A percentile compares a stretch with the other conserved stretches of the same genome.
These are phyloP conservation scores for Dryas iulia DNA, from an alignment of 1,140 invertebrate species.

Conservation along the genomic window DNA sequence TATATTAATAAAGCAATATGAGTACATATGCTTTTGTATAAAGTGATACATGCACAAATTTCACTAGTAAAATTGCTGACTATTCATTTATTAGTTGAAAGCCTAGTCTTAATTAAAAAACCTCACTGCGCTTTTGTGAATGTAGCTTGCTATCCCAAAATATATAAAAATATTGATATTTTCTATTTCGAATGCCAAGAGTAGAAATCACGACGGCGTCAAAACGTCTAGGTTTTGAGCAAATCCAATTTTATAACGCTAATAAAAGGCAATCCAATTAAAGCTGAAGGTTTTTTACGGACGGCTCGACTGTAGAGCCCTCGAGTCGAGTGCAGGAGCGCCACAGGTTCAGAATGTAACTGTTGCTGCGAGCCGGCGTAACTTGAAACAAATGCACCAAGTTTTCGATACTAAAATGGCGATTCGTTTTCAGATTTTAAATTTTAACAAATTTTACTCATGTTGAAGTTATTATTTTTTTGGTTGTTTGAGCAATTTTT, in stretches of 20 bases:
- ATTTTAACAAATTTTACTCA: background rate
- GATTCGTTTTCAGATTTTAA: background rate
- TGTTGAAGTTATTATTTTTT: too few relatives aligned
- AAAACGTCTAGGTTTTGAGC: conserved; percentile 52
- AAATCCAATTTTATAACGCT: conserved; percentile 68
- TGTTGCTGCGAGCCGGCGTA: conserved; percentile 24
- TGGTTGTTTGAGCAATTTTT: too few relatives aligned
- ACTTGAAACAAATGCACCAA: conserved; percentile 5
- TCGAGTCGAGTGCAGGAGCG: conserved; percentile 36
- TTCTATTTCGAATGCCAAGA: background rate
- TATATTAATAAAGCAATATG: too few relatives aligned
- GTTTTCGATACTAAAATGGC: conserved; percentile 2
- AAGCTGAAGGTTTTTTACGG: conserved; percentile 55
- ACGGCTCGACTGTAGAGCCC: conserved; percentile 40
- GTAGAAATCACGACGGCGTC: conserved; percentile 12
- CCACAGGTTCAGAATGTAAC: conserved; percentile 24
- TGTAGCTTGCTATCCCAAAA: too few relatives aligned
- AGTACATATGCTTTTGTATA: too few relatives aligned
- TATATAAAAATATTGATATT: background rate
- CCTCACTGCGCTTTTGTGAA: too few relatives aligned
- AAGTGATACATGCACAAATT: too few relatives aligned
- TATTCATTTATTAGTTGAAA: too few relatives aligned
- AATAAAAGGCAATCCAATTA: conserved; percentile 71
- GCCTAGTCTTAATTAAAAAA: too few relatives aligned
- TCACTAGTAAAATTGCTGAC: too few relatives aligned